Percentiles rank a stretch among this genome's conserved stretches.
Conservation (phyloP, 2,888 invertebrate genomes). For the Empis stercorea region DNA sequence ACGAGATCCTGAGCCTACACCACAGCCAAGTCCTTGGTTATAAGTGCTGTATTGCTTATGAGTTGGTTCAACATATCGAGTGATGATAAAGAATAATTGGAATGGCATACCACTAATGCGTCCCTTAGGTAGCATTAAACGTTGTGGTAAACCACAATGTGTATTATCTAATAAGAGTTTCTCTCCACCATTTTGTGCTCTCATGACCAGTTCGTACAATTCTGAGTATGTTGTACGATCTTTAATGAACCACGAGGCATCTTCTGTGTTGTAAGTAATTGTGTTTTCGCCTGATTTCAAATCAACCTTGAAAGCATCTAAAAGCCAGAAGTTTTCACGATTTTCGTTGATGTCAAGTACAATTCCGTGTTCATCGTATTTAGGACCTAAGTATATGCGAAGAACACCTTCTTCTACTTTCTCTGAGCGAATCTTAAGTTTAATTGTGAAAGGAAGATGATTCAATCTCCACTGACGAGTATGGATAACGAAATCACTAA, state of each 20-base stretch:
- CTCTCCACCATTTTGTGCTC: slow-evolving; percentile 36
- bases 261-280: slow-evolving; percentile 52
- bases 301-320: slow-evolving; percentile 48
- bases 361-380: slow-evolving; percentile 45
- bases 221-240: slow-evolving; percentile 53
- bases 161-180: slow-evolving; percentile 41
- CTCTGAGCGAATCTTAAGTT: slow-evolving; percentile 43
- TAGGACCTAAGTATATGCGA: slow-evolving; percentile 56
- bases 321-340: slow-evolving; percentile 49
- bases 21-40: slow-evolving; percentile 39
- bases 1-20: slow-evolving; percentile 41
- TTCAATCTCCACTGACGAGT: slow-evolving; percentile 51
- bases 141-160: slow-evolving; percentile 56
- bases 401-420: slow-evolving; percentile 46
- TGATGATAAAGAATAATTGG: slow-evolving; percentile 49
- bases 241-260: slow-evolving; percentile 48
- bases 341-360: slow-evolving; percentile 44
- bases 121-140: slow-evolving; percentile 60
- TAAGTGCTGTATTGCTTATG: slow-evolving; percentile 36
- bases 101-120: slow-evolving; percentile 50
- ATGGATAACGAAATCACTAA: too few relatives aligned
- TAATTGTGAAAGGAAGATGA: slow-evolving; percentile 49
- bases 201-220: slow-evolving; percentile 44
- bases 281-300: slow-evolving; percentile 51
- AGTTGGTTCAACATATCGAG: slow-evolving; percentile 41